Evolutionary conservation across 2,113 vertebrate species (phyloP).

Genomic region (Alosa alosa): DNA sequence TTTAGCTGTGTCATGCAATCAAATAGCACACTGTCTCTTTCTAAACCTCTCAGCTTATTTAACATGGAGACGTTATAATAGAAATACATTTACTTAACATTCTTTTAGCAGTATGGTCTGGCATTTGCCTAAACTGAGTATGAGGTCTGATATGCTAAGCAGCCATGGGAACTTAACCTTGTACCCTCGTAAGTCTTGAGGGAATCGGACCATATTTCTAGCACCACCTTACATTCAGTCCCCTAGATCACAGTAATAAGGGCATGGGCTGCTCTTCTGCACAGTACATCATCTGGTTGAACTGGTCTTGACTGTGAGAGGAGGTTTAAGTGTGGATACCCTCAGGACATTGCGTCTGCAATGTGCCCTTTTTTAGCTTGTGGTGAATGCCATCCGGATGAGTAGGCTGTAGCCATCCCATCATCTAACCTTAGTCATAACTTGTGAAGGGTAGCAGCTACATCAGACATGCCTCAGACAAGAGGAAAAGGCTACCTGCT

Average conservation of each 20-base stretch:
- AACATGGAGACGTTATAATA: background rate
- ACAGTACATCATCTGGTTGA: background rate
- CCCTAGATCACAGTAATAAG: background rate
- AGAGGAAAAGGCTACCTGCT: slow-evolving; percentile 18
- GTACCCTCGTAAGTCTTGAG: background rate
- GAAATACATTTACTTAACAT: background rate
- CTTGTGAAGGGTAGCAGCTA: background rate
- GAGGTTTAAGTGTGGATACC: background rate
- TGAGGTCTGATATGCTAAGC: background rate
- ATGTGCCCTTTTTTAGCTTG: background rate
- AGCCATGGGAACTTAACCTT: background rate
- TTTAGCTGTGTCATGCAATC: slow-evolving; percentile 10
- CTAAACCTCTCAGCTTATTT: background rate
- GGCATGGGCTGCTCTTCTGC: background rate
- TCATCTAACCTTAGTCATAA: background rate
- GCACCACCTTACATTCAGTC: background rate
- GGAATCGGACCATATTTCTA: background rate
- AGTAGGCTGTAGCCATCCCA: background rate
- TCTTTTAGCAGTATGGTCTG: background rate
- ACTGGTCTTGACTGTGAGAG: background rate
- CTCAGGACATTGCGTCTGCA: background rate
- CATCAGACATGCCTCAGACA: background rate
- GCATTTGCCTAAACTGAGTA: background rate
- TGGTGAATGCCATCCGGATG: background rate
- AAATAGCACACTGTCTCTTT: background rate